Percentiles rank a stretch among this genome's conserved stretches.
Evolutionary conservation across 1,140 invertebrate species (phyloP).

Genomic region (Halictus rubicundus): DNA sequence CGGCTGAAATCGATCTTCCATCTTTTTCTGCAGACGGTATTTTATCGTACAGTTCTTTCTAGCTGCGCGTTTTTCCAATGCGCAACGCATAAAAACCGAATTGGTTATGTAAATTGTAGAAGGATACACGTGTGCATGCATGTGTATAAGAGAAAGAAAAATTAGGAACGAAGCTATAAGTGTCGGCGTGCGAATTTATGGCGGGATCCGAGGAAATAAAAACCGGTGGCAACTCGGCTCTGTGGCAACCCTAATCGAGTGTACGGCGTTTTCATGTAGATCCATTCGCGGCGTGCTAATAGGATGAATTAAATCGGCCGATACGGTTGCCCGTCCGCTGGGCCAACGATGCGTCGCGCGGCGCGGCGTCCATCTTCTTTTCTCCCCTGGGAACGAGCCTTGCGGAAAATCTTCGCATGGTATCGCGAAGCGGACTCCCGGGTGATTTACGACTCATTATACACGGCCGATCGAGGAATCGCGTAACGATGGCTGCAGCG

Average conservation of each 20-base stretch:
- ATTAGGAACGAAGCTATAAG: no score
- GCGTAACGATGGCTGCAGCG: conserved; percentile 37
- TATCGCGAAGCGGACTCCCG: background rate
- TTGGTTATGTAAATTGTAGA: no score
- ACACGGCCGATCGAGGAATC: conserved; percentile 35
- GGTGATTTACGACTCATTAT: conserved; percentile 46
- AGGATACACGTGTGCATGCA: background rate
- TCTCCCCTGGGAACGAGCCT: conserved; percentile 34
- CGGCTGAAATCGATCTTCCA: no score
- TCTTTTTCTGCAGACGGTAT: no score
- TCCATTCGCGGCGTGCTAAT: conserved; percentile 16
- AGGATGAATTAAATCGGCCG: conserved; percentile 38
- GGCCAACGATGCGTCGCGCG: background rate
- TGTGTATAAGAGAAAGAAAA: no score
- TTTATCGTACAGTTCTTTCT: no score
- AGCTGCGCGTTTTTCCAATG: no score
- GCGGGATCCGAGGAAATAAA: no score
- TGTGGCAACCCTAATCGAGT: background rate
- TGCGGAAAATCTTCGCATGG: conserved; percentile 29
- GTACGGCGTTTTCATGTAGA: conserved; percentile 13
- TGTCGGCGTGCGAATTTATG: no score
- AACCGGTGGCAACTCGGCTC: background rate
- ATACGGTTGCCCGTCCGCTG: conserved; percentile 16
- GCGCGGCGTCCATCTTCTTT: background rate
- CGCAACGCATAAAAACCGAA: no score